phyloP scores from a whole-genome alignment of 2,113 vertebrate species.

The Rhynchomys soricoides region DNA sequence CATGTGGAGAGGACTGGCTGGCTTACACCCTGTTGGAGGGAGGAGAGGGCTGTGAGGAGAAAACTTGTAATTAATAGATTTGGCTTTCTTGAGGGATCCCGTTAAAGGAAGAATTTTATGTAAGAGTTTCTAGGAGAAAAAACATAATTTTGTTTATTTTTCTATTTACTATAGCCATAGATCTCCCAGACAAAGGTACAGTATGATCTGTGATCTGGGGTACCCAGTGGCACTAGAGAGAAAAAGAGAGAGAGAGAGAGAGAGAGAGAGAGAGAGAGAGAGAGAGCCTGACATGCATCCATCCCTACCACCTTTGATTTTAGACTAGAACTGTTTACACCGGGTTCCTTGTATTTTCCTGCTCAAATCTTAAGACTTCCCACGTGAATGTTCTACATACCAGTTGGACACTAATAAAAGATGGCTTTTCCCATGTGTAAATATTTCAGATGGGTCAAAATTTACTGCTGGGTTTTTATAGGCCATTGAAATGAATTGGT shows the following conservation, averaged over 20 bases:
- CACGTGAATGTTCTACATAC: not conserved
- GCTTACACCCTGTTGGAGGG: not conserved
- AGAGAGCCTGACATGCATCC: not conserved
- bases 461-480: slow-evolving; percentile 57
- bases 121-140: not conserved
- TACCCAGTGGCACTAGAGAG: not conserved
- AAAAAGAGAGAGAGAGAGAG: not conserved
- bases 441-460: slow-evolving; percentile 64
- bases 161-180: not conserved
- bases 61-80: not conserved
- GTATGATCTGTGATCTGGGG: not conserved
- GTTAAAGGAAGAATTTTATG: not conserved
- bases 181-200: not conserved
- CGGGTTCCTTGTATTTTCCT: not conserved
- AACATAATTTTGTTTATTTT: not conserved
- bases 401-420: slow-evolving; percentile 9
- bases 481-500: slow-evolving; percentile 46
- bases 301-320: not conserved
- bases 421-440: slow-evolving; percentile 60
- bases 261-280: no score
- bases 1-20: fast-evolving
- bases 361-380: not conserved
- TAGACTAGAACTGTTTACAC: not conserved
- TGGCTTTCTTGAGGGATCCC: not conserved
- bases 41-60: not conserved